Base-by-base conservation (phyloP, 2,888 invertebrate species). In the Conchocele bisecta region DNA sequence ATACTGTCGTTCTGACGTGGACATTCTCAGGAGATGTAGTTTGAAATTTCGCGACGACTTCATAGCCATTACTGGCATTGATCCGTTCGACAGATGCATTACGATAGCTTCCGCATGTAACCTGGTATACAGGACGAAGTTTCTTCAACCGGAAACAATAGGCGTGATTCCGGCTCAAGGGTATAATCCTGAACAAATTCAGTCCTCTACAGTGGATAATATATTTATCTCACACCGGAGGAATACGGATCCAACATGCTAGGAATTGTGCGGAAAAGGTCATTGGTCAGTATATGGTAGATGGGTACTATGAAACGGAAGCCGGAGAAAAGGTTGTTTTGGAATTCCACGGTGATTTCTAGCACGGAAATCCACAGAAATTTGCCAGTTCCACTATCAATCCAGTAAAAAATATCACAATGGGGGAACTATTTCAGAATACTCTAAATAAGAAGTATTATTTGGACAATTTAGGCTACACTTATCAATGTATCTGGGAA, bases 121-220 rank as follows among this genome's bases (percentile, higher is more conserved):
- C 31, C 44, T 71, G 1, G 75, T 70, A 5, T 71, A 35, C 33
- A 70, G 70, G 35, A 59, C 66, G n/a, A 58, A 39, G 11, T 71
- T 75, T 41, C 42, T 70, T n/a, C 17, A 54, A 9, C 60, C 37
- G 7, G 56, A 70, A 35, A 61, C 26, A 28, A 79, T 73, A 7
- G 70, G 61, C 20, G 65, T 76, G 39, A 76, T 76, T 11, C 79
- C 76, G 29, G 58, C 68, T 2, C 71, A 79, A 42, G 68, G 76
- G 2, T 74, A 71, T 24, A 31, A 66, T 39, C 74, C 74, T n/a
- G 65, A 70, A 42, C 61, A 66, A 20, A 79, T 71, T 54, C 73
- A 75, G 26, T 79, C 73, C 15, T 31, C 65, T 2, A 67, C 60
- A 70, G 29, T 75, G 70, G 75, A n/a, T 74, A 17, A 53, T 58